Evolutionary conservation across 2,797 vertebrate genomes (phyloP), one percentile per base, ranked within the genome.

Genomic region (Myotis vivesi): DNA sequence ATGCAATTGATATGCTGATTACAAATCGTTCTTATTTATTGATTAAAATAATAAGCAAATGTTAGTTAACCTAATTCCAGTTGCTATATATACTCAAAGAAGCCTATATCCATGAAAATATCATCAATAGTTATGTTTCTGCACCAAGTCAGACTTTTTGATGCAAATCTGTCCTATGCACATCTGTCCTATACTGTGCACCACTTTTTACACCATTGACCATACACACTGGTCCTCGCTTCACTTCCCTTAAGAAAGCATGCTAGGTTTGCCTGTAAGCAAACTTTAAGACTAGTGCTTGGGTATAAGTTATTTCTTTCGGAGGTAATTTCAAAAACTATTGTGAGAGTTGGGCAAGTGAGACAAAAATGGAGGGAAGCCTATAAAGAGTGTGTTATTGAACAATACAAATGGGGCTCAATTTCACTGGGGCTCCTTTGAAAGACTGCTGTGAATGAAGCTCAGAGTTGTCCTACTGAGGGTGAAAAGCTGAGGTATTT

Each of bases 41-140:
- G 91, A 96, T 95, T 96, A 94, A 96, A 94, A 92, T 96, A 94
- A 95, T 72, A 91, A 94, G 80, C 92, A 96, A 91, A 91, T 85
- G 44, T 82, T 72, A 49, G 87, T 49, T 96, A 89, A 55, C 94
- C 92, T 96, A 87, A 89, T 96, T 96, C 92, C 68, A 30, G 68
- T 91, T 96, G 84, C 75, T 94, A 90, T 85, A 92, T 94, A 94
- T 95, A 92, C 15, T 44, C 66, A 81, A 77, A 94, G 87, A 76
- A 94, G 96, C 46, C 36, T 44, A 69, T n/a, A 95, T 22, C 72
- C 8, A 25, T 92, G 55, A 87, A 91, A 95, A 95, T 59, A 44
- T 44, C 44, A 89, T 57, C 71, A 92, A 81, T 85, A 87, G 79
- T 80, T 90, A 85, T 3, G 19, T 23, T 91, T 91, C 82, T 83